Conservation (phyloP, 2,797 vertebrate species). For the Crenuchus spilurus region DNA sequence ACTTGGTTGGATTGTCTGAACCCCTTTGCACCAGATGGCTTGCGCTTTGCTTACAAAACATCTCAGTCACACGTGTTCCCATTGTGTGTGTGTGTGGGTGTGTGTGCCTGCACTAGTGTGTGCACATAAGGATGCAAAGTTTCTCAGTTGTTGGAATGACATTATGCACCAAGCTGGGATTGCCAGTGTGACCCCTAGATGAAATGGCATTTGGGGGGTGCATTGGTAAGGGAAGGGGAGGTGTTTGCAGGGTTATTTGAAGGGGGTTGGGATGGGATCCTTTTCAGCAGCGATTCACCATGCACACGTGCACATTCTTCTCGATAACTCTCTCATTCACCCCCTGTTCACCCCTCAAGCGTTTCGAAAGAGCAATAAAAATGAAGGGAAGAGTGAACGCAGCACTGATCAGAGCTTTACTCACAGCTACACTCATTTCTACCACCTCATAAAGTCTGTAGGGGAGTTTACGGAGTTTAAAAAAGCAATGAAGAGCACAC, state of each 20-base stretch:
- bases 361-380: slow-evolving; percentile 32
- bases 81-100: slow-evolving; percentile 68
- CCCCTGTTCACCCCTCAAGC: neutral
- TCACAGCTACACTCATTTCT: slow-evolving; percentile 10
- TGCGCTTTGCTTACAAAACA: slow-evolving; percentile 77
- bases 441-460: slow-evolving; percentile 7
- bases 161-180: slow-evolving; percentile 76
- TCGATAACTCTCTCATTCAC: neutral
- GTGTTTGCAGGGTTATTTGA: neutral
- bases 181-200: slow-evolving; percentile 79
- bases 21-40: slow-evolving; percentile 86
- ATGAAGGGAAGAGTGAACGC: neutral
- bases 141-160: slow-evolving; percentile 80
- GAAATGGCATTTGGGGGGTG: slow-evolving; percentile 76
- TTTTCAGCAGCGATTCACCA: slow-evolving; percentile 5
- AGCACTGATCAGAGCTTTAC: slow-evolving; percentile 5
- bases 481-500: too few relatives aligned
- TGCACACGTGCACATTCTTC: neutral
- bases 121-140: slow-evolving; percentile 77
- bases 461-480: neutral
- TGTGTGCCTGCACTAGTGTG: too few relatives aligned
- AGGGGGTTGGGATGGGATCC: neutral
- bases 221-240: neutral
- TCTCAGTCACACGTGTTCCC: slow-evolving; percentile 80
- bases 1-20: slow-evolving; percentile 82